Conservation (phyloP, 2,888 invertebrate genomes). For the Seira sanloemensis region DNA sequence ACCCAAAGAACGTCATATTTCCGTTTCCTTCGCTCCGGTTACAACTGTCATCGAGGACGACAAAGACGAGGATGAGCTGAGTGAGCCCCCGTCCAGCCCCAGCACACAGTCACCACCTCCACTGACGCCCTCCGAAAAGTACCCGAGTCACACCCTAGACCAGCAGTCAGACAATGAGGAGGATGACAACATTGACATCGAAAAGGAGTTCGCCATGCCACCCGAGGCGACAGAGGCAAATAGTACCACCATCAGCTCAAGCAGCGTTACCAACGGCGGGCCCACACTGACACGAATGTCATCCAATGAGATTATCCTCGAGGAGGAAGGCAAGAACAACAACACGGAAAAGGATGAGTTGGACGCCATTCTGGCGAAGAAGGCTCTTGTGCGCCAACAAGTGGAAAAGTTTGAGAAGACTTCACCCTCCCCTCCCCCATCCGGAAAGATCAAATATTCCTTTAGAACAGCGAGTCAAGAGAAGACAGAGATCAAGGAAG, state of each 20-base stretch:
- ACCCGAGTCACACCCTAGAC: no score
- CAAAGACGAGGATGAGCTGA: no score
- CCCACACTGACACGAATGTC: slow-evolving; percentile 1
- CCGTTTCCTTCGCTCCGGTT: no score
- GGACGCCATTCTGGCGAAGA: slow-evolving; percentile 38
- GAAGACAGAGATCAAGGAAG: background rate
- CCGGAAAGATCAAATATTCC: slow-evolving; percentile 49
- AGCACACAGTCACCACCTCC: no score
- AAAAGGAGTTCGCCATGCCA: slow-evolving; percentile 35
- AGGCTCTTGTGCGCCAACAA: slow-evolving; percentile 48
- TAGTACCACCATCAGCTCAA: slow-evolving; percentile 12
- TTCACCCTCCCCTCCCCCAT: slow-evolving; percentile 5
- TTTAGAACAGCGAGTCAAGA: slow-evolving; percentile 27
- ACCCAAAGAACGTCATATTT: background rate
- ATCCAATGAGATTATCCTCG: slow-evolving; percentile 27
- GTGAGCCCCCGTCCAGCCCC: no score
- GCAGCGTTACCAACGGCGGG: slow-evolving; percentile 19
- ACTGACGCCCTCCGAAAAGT: no score
- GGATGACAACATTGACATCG: slow-evolving; percentile 35
- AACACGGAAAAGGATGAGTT: slow-evolving; percentile 15
- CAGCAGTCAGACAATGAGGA: slow-evolving; percentile 43
- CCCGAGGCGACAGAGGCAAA: background rate
- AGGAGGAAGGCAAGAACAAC: background rate
- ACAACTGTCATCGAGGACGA: background rate
- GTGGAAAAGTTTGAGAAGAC: slow-evolving; percentile 54